Base-by-base conservation (phyloP, 2,888 invertebrate genomes). In the Ichneumon xanthorius region DNA sequence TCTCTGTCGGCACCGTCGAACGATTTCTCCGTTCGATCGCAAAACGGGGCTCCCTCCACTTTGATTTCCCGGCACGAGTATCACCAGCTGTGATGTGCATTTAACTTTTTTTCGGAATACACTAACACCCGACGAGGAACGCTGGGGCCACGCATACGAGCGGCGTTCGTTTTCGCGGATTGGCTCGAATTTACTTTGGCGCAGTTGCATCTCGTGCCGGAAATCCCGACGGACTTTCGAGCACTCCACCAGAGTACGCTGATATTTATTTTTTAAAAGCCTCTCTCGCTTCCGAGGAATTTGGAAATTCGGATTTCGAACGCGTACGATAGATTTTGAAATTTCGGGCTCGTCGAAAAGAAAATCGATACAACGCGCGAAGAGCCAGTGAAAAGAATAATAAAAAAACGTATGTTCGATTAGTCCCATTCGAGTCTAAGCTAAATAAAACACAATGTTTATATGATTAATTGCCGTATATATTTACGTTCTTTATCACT, bases 51-150 rank as follows among this genome's bases (percentile, higher is more conserved):
- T 55, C 77, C 58, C 67, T 30, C 72, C 71, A 67, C 75, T 63
- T 70, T 40, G 40, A 70, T 70, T 75, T 75, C 75, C 68, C 78
- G 81, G 68, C 80, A 73, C 77, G 77, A 73, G 72, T 55, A 68
- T 53, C 77, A 81, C 80, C 84, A 84, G 84, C 84, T 84, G 83
- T 83, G 63, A 79, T 50, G 73, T 75, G 75, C 75, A 55, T 79
- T 63, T 75, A 79, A 45, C 45, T 26, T 53, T 67, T 30, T 75
- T 70, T 55, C 63, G 11, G 58, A 58, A 26, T 48, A 58, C 58
- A 58, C 58, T 26, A 58, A 58, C 58, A 26, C 26, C 58, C 26
- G 16, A 48, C 58, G 26, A 26, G 14, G n/a, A n/a, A 53, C 58
- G 58, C 58, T 14, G 58, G 14, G 22, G 58, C 58, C 22, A 58